Evolutionary conservation across 2,888 invertebrate genomes (phyloP).

Genomic region (Dexiosoma caninum): DNA sequence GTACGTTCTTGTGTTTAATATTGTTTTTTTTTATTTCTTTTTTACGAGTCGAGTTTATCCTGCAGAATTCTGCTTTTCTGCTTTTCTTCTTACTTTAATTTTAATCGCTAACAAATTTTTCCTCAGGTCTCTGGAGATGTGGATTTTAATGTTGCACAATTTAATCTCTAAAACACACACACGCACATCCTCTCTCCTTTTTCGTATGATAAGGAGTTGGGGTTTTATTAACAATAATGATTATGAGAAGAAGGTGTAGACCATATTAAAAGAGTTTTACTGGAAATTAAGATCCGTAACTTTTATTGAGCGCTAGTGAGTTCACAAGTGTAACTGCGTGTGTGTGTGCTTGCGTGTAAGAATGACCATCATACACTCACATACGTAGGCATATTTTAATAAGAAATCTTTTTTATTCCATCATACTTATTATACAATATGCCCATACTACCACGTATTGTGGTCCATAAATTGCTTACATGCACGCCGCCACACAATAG

Average conservation of each 20-base stretch:
- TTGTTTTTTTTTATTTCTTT: constrained; percentile 17
- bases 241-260: constrained; percentile 40
- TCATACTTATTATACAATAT: constrained; percentile 34
- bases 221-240: constrained; percentile 4
- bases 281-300: constrained; percentile 51
- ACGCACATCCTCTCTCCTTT: not conserved
- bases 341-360: not conserved
- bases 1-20: constrained; percentile 17
- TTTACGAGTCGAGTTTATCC: not conserved
- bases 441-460: not conserved
- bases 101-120: constrained; percentile 59
- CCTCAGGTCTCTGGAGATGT: constrained; percentile 42
- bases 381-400: constrained; percentile 20
- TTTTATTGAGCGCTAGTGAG: constrained; percentile 20
- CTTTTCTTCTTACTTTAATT: constrained; percentile 18
- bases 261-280: constrained; percentile 45
- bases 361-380: constrained; percentile 16
- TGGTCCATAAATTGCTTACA: constrained; percentile 20
- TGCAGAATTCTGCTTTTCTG: not conserved
- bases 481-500: not conserved
- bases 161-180: constrained; percentile 52
- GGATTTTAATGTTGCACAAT: constrained; percentile 56
- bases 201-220: not conserved
- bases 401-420: constrained; percentile 35
- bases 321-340: not conserved